phyloP scores from a whole-genome alignment of 2,888 invertebrate species.

The Spilosoma lubricipeda region DNA sequence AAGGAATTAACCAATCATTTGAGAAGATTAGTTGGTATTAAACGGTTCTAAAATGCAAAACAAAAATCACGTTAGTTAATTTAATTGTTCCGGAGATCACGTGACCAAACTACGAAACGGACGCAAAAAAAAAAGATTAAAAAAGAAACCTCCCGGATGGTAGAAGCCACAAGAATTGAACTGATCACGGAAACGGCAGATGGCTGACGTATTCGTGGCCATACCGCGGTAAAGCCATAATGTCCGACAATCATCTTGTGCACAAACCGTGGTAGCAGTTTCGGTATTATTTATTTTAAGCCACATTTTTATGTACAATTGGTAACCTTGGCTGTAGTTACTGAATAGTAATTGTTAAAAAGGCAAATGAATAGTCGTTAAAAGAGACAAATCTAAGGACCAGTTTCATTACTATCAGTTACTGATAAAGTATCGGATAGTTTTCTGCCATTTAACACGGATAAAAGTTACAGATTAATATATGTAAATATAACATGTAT shows the following conservation, averaged over 20 bases:
- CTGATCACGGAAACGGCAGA: conserved; percentile 44
- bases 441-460: no score
- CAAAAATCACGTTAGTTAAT: background rate
- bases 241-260: conserved; percentile 45
- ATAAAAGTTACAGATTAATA: no score
- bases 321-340: conserved; percentile 12
- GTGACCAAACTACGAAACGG: conserved; percentile 17
- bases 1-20: background rate
- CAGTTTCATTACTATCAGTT: no score
- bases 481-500: no score
- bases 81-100: background rate
- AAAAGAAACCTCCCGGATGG: conserved; percentile 4
- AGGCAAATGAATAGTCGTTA: background rate
- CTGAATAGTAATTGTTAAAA: background rate
- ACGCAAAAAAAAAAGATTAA: conserved; percentile 16
- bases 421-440: no score
- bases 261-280: conserved; percentile 26
- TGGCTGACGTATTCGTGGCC: conserved; percentile 37
- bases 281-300: conserved; percentile 26
- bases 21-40: background rate
- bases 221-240: conserved; percentile 41
- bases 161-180: conserved; percentile 24
- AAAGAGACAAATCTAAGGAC: background rate
- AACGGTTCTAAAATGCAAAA: background rate
- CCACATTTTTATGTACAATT: conserved; percentile 13